A percentile compares a stretch with the other conserved stretches of the same genome.
These are phyloP conservation scores for Torymus aiolomorphi DNA, from an alignment of 2,888 invertebrate genomes.

Conservation along the genomic window DNA sequence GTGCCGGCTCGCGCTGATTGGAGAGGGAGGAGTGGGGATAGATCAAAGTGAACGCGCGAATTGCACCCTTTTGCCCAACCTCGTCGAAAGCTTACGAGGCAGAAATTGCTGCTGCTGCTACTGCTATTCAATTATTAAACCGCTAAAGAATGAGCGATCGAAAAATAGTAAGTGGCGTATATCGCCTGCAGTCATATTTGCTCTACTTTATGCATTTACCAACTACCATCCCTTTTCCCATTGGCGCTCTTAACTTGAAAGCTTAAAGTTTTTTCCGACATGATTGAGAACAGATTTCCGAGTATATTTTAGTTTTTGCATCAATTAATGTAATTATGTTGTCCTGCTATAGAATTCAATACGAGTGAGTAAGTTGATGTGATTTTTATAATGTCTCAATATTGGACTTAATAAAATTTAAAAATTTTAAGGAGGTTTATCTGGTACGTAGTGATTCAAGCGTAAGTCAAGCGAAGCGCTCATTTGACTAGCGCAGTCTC, in stretches of 20 bases:
- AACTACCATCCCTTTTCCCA: background rate
- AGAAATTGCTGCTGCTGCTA: slow-evolving; percentile 23
- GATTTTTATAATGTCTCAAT: no score
- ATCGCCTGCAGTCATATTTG: background rate
- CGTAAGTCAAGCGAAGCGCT: no score
- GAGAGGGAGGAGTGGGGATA: slow-evolving; percentile 30
- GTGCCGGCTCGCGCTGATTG: slow-evolving; percentile 61
- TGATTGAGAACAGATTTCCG: no score
- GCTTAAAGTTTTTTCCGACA: background rate
- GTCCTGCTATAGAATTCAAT: no score
- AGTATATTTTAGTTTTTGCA: no score
- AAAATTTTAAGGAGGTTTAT: no score
- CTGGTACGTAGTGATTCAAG: no score
- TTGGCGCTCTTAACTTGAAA: background rate
- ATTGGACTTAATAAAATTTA: no score
- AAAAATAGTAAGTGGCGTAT: slow-evolving; percentile 18
- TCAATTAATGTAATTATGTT: no score
- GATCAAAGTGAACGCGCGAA: slow-evolving; percentile 63
- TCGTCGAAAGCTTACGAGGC: slow-evolving; percentile 25
- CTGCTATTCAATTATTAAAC: slow-evolving; percentile 64
- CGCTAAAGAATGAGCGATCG: slow-evolving; percentile 43
- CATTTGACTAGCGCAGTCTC: no score
- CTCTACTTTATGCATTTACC: slow-evolving; percentile 1
- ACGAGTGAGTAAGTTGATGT: no score
- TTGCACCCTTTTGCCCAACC: slow-evolving; percentile 22